Percentiles rank a stretch among this genome's conserved stretches.
Conservation (phyloP, 2,113 vertebrate genomes). For the Holacanthus passer region DNA sequence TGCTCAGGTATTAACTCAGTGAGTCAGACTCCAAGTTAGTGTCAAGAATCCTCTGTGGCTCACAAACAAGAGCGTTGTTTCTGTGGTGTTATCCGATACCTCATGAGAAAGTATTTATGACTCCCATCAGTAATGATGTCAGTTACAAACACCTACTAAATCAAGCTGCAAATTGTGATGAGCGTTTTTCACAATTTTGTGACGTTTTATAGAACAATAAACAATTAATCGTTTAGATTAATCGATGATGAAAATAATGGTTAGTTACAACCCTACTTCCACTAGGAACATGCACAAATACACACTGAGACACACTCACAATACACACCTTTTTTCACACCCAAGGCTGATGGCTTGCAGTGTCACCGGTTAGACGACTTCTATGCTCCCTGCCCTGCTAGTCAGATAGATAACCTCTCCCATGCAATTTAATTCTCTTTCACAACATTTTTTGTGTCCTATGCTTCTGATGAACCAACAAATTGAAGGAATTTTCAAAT, state of each 20-base stretch:
- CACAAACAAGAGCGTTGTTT: conserved; percentile 16
- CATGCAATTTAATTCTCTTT: conserved; percentile 41
- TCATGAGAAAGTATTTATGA: not conserved
- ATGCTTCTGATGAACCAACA: not conserved
- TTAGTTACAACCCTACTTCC: no score
- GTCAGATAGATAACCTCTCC: conserved; percentile 62
- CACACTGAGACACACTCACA: conserved; percentile 27
- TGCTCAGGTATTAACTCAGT: conserved; percentile 40
- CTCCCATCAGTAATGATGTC: conserved; percentile 2
- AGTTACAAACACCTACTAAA: conserved; percentile 22
- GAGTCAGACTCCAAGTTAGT: conserved; percentile 34
- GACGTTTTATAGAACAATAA: no score
- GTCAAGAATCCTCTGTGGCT: conserved; percentile 16
- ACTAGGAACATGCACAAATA: conserved; percentile 41
- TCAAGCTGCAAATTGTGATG: conserved; percentile 18
- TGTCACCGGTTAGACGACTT: conserved; percentile 83
- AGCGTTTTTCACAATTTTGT: no score
- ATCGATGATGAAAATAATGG: no score
- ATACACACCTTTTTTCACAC: conserved; percentile 73
- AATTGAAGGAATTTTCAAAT: not conserved
- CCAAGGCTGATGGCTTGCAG: conserved; percentile 72
- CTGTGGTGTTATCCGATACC: not conserved
- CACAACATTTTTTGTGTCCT: conserved; percentile 9
- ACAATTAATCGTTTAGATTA: no score
- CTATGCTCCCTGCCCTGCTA: conserved; percentile 62